phyloP scores from a whole-genome alignment of 2,888 invertebrate genomes.

The Calliscelio sp. region DNA sequence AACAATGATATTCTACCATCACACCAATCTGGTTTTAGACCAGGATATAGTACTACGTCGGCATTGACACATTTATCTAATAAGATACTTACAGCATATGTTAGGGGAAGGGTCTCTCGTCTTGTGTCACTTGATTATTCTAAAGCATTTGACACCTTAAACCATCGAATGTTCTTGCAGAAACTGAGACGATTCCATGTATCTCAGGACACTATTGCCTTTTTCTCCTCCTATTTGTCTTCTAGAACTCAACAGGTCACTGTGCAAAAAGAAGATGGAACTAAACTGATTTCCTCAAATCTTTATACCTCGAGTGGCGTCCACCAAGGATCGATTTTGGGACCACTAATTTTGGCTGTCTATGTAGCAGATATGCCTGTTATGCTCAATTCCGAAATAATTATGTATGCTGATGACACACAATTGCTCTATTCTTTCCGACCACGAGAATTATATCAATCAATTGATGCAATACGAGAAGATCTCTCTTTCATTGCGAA shows the following conservation, averaged over 20 bases:
- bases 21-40: too few relatives aligned
- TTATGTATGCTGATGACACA: slow-evolving; percentile 20
- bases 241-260: too few relatives aligned
- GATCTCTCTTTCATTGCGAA: neutral
- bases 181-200: too few relatives aligned
- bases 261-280: too few relatives aligned
- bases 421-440: neutral
- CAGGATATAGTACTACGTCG: too few relatives aligned
- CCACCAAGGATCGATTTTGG: neutral
- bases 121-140: neutral
- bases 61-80: too few relatives aligned
- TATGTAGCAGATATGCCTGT: neutral
- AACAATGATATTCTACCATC: too few relatives aligned
- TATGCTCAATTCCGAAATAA: neutral
- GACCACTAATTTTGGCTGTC: neutral
- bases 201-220: too few relatives aligned
- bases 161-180: neutral
- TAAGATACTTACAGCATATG: too few relatives aligned
- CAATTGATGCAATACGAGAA: neutral
- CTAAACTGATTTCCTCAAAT: too few relatives aligned
- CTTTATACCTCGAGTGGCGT: neutral
- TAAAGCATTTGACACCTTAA: neutral
- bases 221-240: too few relatives aligned
- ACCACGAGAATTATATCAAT: neutral
- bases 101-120: too few relatives aligned